A percentile compares a stretch with the other conserved stretches of the same genome.
Conservation (phyloP, 2,797 vertebrate genomes). For the Meda fulgida region DNA sequence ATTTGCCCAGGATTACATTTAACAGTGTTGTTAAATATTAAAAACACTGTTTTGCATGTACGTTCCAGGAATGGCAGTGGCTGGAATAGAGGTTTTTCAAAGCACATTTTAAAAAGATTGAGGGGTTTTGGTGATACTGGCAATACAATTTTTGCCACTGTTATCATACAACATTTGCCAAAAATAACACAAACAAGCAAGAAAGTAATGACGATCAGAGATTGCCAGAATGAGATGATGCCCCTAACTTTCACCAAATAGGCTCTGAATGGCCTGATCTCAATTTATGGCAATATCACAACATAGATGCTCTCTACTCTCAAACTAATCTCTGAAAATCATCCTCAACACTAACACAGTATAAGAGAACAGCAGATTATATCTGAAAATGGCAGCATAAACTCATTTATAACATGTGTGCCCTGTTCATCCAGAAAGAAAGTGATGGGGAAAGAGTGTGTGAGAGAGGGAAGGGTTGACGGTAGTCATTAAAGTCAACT, state of each 20-base stretch:
- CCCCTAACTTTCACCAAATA: conserved; percentile 68
- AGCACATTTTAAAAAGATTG: not conserved
- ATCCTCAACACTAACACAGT: conserved; percentile 52
- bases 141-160: not conserved
- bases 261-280: conserved; percentile 49
- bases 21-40: not conserved
- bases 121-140: not conserved
- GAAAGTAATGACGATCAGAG: not conserved
- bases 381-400: conserved; percentile 58
- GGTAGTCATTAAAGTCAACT: conserved; percentile 34
- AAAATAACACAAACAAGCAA: conserved; percentile 15
- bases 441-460: conserved; percentile 22
- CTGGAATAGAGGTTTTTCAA: not conserved
- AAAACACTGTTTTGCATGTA: not conserved
- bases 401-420: conserved; percentile 60
- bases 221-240: conserved; percentile 19
- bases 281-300: conserved; percentile 47
- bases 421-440: conserved; percentile 51
- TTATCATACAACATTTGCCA: not conserved
- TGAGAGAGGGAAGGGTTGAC: not conserved
- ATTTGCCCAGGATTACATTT: not conserved
- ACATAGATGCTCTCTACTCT: conserved; percentile 47
- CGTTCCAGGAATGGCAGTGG: not conserved
- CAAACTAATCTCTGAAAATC: conserved; percentile 48
- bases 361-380: conserved; percentile 51